Evolutionary conservation across 2,888 invertebrate genomes (phyloP).

Genomic region (Amphimallon solstitiale): DNA sequence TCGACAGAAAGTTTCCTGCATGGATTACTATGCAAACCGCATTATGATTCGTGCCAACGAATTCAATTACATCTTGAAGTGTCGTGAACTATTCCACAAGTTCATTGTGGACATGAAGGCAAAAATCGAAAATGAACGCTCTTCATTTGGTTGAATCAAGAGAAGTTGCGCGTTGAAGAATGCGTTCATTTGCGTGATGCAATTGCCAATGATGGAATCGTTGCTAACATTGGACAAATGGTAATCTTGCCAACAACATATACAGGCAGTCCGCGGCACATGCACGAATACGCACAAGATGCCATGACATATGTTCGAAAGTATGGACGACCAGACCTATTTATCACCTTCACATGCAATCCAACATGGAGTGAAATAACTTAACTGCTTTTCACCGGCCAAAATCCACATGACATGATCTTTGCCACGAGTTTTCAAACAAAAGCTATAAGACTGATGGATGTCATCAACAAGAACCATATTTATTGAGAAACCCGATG

Average conservation of each 20-base stretch:
- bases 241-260: constrained; percentile 49
- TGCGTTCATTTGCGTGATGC: too few relatives aligned
- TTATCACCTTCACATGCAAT: constrained; percentile 53
- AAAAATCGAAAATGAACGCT: constrained; percentile 56
- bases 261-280: constrained; percentile 54
- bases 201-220: too few relatives aligned
- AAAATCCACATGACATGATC: too few relatives aligned
- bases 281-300: constrained; percentile 52
- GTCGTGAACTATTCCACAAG: constrained; percentile 51
- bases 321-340: constrained; percentile 39
- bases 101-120: constrained; percentile 59
- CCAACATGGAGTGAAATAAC: constrained; percentile 51
- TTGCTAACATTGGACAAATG: too few relatives aligned
- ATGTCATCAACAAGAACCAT: too few relatives aligned
- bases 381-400: not conserved
- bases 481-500: constrained; percentile 33
- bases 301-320: constrained; percentile 43
- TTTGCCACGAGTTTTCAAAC: too few relatives aligned
- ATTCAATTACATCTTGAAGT: constrained; percentile 49
- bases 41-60: constrained; percentile 51
- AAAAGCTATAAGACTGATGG: too few relatives aligned
- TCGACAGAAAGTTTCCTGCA: constrained; percentile 50
- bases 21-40: constrained; percentile 48
- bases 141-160: too few relatives aligned
- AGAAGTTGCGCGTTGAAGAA: not conserved